Evolutionary conservation across 2,797 vertebrate species (phyloP).

Genomic region (Enteromius fasciolatus): DNA sequence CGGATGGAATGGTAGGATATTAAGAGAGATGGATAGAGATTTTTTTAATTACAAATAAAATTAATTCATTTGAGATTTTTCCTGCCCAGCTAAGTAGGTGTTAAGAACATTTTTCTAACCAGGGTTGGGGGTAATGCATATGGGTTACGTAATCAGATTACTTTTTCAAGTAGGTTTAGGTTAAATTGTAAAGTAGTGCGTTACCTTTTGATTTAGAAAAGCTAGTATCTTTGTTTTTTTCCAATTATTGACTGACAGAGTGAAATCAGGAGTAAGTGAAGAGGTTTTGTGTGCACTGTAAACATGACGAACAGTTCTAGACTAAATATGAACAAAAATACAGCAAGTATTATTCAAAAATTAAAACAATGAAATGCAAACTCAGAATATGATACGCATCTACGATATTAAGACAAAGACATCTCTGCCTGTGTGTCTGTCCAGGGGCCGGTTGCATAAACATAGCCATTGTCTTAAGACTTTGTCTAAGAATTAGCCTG

Average conservation of each 20-base stretch:
- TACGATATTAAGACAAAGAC: background rate
- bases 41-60: background rate
- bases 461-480: too few species aligned
- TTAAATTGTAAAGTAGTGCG: background rate
- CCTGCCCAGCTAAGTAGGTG: background rate
- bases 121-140: background rate
- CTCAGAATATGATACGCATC: background rate
- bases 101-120: background rate
- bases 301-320: background rate
- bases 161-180: background rate
- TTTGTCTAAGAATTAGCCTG: too few species aligned
- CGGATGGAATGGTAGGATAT: background rate
- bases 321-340: background rate
- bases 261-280: too few species aligned
- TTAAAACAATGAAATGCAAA: background rate
- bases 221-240: background rate
- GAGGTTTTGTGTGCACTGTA: background rate
- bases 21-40: background rate
- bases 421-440: too few species aligned
- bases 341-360: background rate
- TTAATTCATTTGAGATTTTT: background rate
- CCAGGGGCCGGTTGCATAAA: too few species aligned
- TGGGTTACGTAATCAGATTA: background rate
- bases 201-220: background rate
- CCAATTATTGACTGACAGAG: too few species aligned